Evolutionary conservation across 1,140 invertebrate genomes (phyloP), one percentile per base, ranked within the genome.

Genomic region (Tyrophagus putrescentiae): DNA sequence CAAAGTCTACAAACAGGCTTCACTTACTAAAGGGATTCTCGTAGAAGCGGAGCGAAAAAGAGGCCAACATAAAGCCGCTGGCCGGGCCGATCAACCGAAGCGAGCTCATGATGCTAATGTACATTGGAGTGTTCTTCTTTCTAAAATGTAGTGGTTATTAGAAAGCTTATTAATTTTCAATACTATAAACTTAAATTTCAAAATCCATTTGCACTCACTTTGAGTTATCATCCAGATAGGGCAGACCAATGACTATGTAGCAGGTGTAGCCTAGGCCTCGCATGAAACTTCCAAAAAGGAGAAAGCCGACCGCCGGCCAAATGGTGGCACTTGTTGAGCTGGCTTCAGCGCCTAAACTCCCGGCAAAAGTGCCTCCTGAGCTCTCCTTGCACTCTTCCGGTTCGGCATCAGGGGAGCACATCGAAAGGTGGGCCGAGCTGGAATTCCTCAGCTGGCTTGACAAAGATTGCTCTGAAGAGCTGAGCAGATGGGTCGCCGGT

Each of bases 401-500:
- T 16, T 42, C 27, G 18, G 13, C 45, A 27, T 25, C 33, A 33
- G 28, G 59, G 7, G 27, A 27, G 18, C 45, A 53, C 21, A 63
- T 18, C 29, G 50, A 48, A 6, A 31, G 50, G 18, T 58, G 34
- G 5, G 39, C 29, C 16, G 32, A 5, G 13, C 41, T 61, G 6
- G 5, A 36, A n/a, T 18, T 61, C 6, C 16, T 32, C 25, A 25
- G 11, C 7, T 54, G 16, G 27, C 34, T 41, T n/a, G n/a, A n/a
- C n/a, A n/a, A n/a, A n/a, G n/a, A n/a, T n/a, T n/a, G n/a, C n/a
- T n/a, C n/a, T n/a, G n/a, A n/a, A n/a, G n/a, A n/a, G 23, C 32
- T 33, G 82, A 39, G 85, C 74, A 1, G 83, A 85, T 50, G 83
- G 83, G 81, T 84, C 11, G 82, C 82, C 66, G 73, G 68, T 0